Base-by-base conservation (phyloP, 92 coral and sea anemone genomes). In the Meandrina meandrites region DNA sequence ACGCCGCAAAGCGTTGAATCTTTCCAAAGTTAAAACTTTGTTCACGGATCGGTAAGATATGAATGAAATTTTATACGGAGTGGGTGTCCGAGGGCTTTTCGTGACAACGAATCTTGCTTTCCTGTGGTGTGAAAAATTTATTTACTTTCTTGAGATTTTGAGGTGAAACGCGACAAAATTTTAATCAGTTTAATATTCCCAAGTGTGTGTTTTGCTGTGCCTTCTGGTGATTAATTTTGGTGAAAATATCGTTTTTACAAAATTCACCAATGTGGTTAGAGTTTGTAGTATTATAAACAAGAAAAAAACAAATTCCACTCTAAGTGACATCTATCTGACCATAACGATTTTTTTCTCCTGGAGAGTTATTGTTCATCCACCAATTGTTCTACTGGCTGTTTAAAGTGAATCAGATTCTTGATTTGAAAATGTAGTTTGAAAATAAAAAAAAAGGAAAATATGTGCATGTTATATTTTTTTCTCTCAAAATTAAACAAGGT, bases 71-170 rank as follows among this genome's bases (percentile, higher is more conserved):
- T 71, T 27, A 54, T 42, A 30, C 67, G 67, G 40, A 31, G 27
- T 13, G 64, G 36, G 36, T 79, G 12, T 32, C 19, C 4, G 17
- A 53, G n/a, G 21, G 7, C 28, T 50, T 78, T 31, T 78, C 32
- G 21, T 51, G 81, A 78, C 35, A n/a, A 27, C 15, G 47, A 70
- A 72, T 72, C n/a, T 40, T 32, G 22, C 78, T 35, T 30, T 56
- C 69, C 69, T 79, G 67, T 32, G 82, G 82, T 79, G 82, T 57
- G 67, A 34, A 79, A 14, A 31, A 16, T 31, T 30, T 16, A 51
- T 54, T 57, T 27, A 79, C 48, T 78, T 21, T 22, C 14, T 11
- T 9, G 19, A 79, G 45, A 27, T 36, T 12, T 79, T 79, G 56
- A 16, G 67, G 7, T 30, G 11, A 32, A 53, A 16, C 27, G 0